phyloP scores from a whole-genome alignment of 2,888 invertebrate species.

The Hemaris fuciformis region DNA sequence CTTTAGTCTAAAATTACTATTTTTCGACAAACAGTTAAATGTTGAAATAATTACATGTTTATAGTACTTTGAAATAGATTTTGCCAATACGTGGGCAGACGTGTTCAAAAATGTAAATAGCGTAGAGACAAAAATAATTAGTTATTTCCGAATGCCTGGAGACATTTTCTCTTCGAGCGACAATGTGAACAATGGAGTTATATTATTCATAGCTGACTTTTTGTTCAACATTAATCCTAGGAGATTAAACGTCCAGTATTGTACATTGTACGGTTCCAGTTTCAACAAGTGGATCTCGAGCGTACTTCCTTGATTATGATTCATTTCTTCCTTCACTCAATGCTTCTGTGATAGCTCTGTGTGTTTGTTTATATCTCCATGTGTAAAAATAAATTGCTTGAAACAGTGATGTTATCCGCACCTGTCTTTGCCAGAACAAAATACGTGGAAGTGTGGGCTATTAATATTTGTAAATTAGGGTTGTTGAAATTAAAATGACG shows the following conservation, averaged over 20 bases:
- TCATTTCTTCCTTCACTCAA: neutral
- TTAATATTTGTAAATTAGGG: neutral
- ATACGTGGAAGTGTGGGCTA: neutral
- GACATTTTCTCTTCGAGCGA: conserved; percentile 17
- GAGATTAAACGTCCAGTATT: neutral
- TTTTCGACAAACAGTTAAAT: neutral
- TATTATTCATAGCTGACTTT: conserved; percentile 20
- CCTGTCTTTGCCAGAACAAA: neutral
- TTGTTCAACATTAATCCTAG: conserved; percentile 6
- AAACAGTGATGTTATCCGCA: neutral
- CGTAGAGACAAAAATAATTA: conserved; percentile 33
- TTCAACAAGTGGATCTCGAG: neutral
- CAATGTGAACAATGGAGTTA: conserved; percentile 27
- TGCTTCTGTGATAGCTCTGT: neutral
- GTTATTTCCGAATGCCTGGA: conserved; percentile 31
- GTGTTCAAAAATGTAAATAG: conserved; percentile 17
- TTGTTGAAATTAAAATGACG: neutral
- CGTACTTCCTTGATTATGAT: neutral
- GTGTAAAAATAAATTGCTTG: neutral
- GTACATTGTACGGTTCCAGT: neutral
- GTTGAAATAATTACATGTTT: neutral
- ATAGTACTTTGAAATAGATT: conserved; percentile 21
- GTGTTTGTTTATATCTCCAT: neutral
- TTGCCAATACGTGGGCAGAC: conserved; percentile 33
- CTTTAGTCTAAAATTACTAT: neutral